Conservation (phyloP, 1,140 invertebrate genomes). For the Pectinophora gossypiella region DNA sequence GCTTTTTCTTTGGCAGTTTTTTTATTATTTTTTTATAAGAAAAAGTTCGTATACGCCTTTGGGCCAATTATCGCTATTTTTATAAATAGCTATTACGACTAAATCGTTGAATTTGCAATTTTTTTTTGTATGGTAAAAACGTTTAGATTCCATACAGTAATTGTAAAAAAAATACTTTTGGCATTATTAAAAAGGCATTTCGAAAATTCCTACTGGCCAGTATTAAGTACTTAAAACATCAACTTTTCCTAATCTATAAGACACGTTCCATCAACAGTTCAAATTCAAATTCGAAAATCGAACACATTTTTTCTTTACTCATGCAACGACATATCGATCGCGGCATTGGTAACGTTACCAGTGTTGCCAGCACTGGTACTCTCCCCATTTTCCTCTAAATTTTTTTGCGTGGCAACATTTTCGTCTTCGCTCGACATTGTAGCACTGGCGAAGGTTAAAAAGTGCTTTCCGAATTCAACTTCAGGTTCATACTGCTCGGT, state of each 20-base stretch:
- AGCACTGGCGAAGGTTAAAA: conserved; percentile 31
- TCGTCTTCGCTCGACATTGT: conserved; percentile 55
- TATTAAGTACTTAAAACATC: too few species aligned
- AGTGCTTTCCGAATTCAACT: conserved; percentile 56
- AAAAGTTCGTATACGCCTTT: conserved; percentile 22
- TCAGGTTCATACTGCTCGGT: conserved; percentile 26
- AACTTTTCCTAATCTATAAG: background rate
- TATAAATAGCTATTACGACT: background rate
- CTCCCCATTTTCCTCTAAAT: conserved; percentile 15
- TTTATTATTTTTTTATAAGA: too few species aligned
- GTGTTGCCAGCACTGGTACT: conserved; percentile 11
- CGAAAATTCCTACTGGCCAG: background rate
- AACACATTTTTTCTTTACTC: conserved; percentile 22
- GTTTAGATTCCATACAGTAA: too few species aligned
- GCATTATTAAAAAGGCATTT: background rate
- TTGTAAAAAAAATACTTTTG: too few species aligned
- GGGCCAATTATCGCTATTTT: background rate
- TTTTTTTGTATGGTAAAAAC: too few species aligned
- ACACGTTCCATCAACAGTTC: background rate
- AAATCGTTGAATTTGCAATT: too few species aligned
- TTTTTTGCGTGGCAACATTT: conserved; percentile 9
- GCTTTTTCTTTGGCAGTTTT: conserved; percentile 45
- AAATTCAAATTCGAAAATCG: background rate
- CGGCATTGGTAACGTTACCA: conserved; percentile 25
- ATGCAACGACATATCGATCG: conserved; percentile 54